Conservation (phyloP, 2,113 vertebrate genomes). For the Rynchops niger region DNA sequence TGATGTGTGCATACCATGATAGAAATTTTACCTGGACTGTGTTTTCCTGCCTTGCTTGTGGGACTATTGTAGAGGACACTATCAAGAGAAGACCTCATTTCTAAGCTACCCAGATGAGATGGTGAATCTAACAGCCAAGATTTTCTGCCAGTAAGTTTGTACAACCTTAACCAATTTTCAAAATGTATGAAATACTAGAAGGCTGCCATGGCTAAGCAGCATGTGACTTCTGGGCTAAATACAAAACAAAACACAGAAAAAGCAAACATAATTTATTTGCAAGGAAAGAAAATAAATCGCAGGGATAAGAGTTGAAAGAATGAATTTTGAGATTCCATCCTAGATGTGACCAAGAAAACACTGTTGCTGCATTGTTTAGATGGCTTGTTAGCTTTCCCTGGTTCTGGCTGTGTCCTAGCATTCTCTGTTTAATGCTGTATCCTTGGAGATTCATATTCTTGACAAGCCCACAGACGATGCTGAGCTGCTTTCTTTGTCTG, state of each 20-base stretch:
- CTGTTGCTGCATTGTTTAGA: neutral
- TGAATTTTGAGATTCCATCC: neutral
- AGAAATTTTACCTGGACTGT: neutral
- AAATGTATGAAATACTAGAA: neutral
- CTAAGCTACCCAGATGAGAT: neutral
- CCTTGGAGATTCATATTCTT: neutral
- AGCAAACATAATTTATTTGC: neutral
- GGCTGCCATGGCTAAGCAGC: neutral
- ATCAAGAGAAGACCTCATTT: neutral
- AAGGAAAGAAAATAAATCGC: neutral
- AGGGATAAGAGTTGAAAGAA: neutral
- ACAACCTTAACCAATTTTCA: neutral
- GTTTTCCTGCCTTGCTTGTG: neutral
- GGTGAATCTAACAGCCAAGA: neutral
- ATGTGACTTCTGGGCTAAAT: neutral
- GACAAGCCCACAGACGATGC: neutral
- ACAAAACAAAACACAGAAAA: neutral
- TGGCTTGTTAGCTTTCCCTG: neutral
- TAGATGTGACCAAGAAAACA: neutral
- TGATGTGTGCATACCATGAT: neutral
- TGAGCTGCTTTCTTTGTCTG: neutral
- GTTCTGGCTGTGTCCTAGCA: neutral
- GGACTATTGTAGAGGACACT: neutral
- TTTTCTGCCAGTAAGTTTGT: neutral
- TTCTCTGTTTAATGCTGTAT: neutral